phyloP scores from a whole-genome alignment of 2,888 invertebrate species.

The Drosophila mercatorum region DNA sequence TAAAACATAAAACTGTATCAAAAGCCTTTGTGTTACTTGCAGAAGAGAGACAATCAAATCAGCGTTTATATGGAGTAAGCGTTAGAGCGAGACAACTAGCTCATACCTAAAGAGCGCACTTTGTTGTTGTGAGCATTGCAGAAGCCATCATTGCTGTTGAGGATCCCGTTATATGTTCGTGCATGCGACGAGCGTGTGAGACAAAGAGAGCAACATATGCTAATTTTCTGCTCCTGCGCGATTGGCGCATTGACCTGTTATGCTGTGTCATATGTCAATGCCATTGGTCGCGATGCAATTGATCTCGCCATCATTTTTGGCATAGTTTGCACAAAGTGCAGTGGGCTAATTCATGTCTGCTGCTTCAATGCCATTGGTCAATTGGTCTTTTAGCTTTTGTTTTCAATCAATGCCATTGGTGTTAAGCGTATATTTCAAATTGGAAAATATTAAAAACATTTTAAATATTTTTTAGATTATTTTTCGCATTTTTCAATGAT shows the following conservation, averaged over 20 bases:
- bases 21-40: neutral
- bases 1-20: conserved; percentile 55
- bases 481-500: neutral
- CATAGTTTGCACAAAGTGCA: neutral
- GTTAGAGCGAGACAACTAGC: neutral
- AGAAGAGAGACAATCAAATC: no score
- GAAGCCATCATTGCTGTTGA: neutral
- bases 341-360: neutral
- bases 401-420: no score
- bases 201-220: neutral
- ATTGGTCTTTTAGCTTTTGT: no score
- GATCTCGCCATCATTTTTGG: neutral
- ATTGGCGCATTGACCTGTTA: neutral
- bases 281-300: neutral
- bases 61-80: no score
- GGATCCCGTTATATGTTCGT: neutral
- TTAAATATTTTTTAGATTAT: neutral
- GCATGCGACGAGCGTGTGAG: neutral
- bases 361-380: no score
- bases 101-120: neutral
- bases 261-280: neutral
- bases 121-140: neutral
- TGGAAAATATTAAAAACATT: neutral
- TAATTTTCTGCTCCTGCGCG: neutral
- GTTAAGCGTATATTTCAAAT: no score